A percentile compares a stretch with the other conserved stretches of the same genome.
These are phyloP conservation scores for Pedicia rivosa DNA, from an alignment of 2,888 invertebrate species.

Conservation along the genomic window DNA sequence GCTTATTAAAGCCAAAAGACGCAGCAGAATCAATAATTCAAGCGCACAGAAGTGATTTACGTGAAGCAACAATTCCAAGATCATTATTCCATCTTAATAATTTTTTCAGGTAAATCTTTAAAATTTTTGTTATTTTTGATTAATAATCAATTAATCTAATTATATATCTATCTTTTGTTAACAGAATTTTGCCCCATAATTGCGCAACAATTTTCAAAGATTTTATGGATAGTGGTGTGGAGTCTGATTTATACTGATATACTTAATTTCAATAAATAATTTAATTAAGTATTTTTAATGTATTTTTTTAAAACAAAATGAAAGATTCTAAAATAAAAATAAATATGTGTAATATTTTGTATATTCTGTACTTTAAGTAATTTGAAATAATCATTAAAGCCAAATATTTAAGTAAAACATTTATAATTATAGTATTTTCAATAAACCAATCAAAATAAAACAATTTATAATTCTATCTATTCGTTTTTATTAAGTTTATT, in stretches of 20 bases:
- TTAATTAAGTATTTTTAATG: too few species aligned
- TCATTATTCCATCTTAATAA: conserved; percentile 39
- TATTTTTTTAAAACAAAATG: too few species aligned
- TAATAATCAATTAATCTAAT: conserved; percentile 1
- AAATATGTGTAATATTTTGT: too few species aligned
- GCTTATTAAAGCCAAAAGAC: conserved; percentile 43
- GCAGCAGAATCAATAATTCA: conserved; percentile 49
- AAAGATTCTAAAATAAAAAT: too few species aligned
- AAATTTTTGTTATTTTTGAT: conserved; percentile 6
- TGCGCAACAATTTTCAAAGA: conserved; percentile 40
- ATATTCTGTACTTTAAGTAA: too few species aligned
- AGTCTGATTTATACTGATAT: conserved; percentile 31
- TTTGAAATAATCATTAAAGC: too few species aligned
- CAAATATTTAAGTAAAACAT: too few species aligned
- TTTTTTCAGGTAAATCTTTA: conserved; percentile 7
- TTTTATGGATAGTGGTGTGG: conserved; percentile 50
- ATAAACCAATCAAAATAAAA: too few species aligned
- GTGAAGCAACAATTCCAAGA: conserved; percentile 47
- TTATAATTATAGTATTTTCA: too few species aligned
- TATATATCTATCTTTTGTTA: conserved; percentile 30
- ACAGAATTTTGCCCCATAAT: conserved; percentile 39
- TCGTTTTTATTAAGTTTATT: too few species aligned
- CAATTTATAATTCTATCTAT: too few species aligned
- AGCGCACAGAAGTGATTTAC: conserved; percentile 45
- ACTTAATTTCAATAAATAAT: too few species aligned